Base-by-base conservation (phyloP, 1,140 invertebrate genomes). In the Drosophila setifemur region DNA sequence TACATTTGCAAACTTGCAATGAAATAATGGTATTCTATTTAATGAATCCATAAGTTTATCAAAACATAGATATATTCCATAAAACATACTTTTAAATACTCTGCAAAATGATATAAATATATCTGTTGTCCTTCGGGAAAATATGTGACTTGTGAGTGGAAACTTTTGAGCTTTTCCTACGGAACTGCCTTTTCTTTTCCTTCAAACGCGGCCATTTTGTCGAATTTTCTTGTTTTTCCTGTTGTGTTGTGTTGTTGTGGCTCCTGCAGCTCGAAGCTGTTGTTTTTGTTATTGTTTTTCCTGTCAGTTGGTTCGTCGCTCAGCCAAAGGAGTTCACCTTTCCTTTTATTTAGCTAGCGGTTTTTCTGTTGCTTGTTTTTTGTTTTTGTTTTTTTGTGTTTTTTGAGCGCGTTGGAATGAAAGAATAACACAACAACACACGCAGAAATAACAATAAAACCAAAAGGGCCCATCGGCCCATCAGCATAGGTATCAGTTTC, bases 381-480 rank as follows among this genome's bases (percentile, higher is more conserved):
- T 43, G 8, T 23, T n/a, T 39, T 35, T 14, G 12, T 3, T 18
- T 49, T 54, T 37, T 42, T 49, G 18, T 19, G 11, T 29, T 21
- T 44, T 14, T 43, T 16, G n/a, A 66, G 58, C 76, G 76, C 76
- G 76, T 79, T 81, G 76, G 75, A 79, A 79, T 79, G 76, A 79
- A 81, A 81, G 71, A 79, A 79, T 66, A 81, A 79, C 76, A 79
- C 48, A 50, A 81, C 73, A 75, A 70, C 58, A 60, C 60, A 72
- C 55, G 43, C 44, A 64, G n/a, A n/a, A n/a, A 48, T 63, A 64
- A 63, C 42, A 64, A 64, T 64, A 64, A 64, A 64, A 64, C 49
- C 60, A 64, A 64, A 64, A 64, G 53, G 19, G 12, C 12, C 33
- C n/a, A 9, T 16, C 21, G 2, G 21, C 21, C 7, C 58, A 23